phyloP scores from a whole-genome alignment of 2,113 vertebrate species.

The Scalopus aquaticus region DNA sequence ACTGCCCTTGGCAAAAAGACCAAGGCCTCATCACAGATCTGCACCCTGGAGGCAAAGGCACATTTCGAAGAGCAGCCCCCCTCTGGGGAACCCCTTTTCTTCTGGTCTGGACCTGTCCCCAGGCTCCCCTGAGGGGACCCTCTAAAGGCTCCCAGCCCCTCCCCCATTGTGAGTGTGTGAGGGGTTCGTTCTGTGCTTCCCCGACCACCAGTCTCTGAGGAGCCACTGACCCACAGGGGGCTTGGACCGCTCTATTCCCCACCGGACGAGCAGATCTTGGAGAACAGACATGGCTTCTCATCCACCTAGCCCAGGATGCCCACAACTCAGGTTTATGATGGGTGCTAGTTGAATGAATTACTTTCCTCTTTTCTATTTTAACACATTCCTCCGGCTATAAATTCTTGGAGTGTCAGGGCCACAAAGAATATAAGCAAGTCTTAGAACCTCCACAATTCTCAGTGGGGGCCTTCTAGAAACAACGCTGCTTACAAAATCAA shows the following conservation, averaged over 20 bases:
- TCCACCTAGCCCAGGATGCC: not conserved
- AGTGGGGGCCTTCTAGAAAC: not conserved
- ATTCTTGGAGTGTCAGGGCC: not conserved
- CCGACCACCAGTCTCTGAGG: accelerated
- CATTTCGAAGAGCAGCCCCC: too few species aligned
- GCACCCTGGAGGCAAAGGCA: not conserved
- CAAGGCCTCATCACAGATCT: not conserved
- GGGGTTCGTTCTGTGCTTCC: not conserved
- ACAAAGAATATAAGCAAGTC: not conserved
- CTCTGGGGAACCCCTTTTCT: not conserved
- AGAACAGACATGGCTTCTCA: not conserved
- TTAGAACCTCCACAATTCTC: not conserved
- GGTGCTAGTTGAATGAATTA: not conserved
- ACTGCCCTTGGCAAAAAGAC: not conserved
- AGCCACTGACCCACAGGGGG: not conserved
- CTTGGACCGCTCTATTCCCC: not conserved
- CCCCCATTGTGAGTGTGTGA: too few species aligned
- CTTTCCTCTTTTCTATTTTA: not conserved
- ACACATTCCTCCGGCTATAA: not conserved
- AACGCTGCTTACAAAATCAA: not conserved
- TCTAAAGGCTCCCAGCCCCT: not conserved
- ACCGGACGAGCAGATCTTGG: not conserved
- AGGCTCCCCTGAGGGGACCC: not conserved
- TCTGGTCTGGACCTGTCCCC: not conserved
- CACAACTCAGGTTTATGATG: not conserved